Evolutionary conservation across 1,140 invertebrate genomes (phyloP).

Genomic region (Carposina sasakii): DNA sequence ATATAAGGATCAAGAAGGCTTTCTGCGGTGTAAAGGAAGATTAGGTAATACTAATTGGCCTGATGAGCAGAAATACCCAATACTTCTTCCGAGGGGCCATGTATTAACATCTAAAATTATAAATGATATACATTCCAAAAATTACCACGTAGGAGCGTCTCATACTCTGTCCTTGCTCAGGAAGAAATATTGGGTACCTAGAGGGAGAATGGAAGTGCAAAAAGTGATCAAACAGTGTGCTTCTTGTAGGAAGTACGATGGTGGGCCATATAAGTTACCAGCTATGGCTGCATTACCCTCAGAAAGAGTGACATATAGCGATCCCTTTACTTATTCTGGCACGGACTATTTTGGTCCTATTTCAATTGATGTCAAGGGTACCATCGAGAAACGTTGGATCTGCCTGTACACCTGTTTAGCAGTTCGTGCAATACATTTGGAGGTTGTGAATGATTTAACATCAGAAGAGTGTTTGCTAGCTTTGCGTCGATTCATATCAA

Average conservation of each 20-base stretch:
- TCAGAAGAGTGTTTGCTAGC: constrained; percentile 31
- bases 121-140: constrained; percentile 6
- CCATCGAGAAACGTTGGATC: constrained; percentile 32
- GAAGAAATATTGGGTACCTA: constrained; percentile 21
- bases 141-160: constrained; percentile 22
- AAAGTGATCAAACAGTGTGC: constrained; percentile 14
- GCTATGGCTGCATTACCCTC: constrained; percentile 16
- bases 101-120: constrained; percentile 11
- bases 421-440: constrained; percentile 37
- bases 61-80: constrained; percentile 15
- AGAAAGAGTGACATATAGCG: constrained; percentile 9
- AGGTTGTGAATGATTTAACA: constrained; percentile 30
- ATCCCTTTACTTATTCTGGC: constrained; percentile 5
- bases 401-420: constrained; percentile 34
- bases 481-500: constrained; percentile 32
- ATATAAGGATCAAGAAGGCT: constrained; percentile 14
- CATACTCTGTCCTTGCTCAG: constrained; percentile 21
- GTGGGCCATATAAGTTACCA: constrained; percentile 25
- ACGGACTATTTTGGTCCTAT: constrained; percentile 11
- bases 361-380: background rate
- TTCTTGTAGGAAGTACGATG: constrained; percentile 20
- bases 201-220: constrained; percentile 17
- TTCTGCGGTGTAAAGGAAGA: constrained; percentile 20
- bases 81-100: constrained; percentile 15
- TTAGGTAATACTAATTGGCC: constrained; percentile 15